A percentile compares a stretch with the other conserved stretches of the same genome.
phyloP scores from a whole-genome alignment of 53 echinoderm and acorn worm species.

The Zoroaster sp. region DNA sequence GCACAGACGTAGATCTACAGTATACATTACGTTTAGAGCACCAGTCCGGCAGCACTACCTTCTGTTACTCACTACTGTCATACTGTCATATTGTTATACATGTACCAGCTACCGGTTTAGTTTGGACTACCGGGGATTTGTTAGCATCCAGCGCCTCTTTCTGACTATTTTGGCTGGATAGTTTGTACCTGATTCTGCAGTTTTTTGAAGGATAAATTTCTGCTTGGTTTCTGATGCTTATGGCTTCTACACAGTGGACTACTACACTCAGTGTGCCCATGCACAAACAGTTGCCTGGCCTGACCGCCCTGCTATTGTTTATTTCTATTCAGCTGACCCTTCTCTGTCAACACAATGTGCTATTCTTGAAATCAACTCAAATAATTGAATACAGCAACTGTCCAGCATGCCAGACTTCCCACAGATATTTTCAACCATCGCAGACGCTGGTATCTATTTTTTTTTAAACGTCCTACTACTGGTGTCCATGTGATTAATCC shows the following conservation, averaged over 20 bases:
- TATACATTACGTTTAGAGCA: no score
- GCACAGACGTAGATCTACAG: no score
- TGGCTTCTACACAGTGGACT: no score
- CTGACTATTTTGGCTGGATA: not conserved
- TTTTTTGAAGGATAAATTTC: not conserved
- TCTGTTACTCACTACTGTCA: not conserved
- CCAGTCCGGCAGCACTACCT: not conserved
- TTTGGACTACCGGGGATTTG: not conserved
- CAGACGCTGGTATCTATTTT: no score
- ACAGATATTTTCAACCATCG: not conserved
- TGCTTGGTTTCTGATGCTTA: not conserved
- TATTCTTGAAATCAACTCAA: not conserved
- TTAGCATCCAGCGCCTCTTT: not conserved
- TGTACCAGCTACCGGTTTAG: not conserved
- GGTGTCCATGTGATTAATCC: no score
- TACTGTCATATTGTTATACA: not conserved
- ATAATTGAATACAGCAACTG: not conserved
- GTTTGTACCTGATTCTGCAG: not conserved
- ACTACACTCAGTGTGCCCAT: not conserved
- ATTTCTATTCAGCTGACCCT: not conserved
- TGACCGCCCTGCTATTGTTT: not conserved
- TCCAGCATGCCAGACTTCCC: not conserved
- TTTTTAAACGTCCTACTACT: no score
- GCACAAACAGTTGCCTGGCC: not conserved
- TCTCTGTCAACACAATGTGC: not conserved